Conservation (phyloP, 30 jellyfish, hydroid and myxozoan genomes). For the Nemopilema nomurai region DNA sequence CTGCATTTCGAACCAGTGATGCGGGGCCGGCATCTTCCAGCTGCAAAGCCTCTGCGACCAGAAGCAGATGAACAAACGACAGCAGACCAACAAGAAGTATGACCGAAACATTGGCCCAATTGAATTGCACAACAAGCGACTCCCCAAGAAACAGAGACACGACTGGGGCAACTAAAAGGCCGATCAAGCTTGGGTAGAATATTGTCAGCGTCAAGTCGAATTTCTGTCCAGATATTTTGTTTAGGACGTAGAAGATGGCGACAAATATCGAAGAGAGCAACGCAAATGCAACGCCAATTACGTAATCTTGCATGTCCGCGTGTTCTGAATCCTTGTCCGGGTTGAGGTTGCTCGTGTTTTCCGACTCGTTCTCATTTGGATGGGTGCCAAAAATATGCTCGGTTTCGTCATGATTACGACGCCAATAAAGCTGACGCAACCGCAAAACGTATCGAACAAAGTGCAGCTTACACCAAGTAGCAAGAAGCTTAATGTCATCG, state of each 20-base stretch:
- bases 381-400: slow-evolving; percentile 64
- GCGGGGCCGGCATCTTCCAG: slow-evolving; percentile 95
- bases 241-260: slow-evolving; percentile 68
- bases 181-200: slow-evolving; percentile 76
- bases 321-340: slow-evolving; percentile 32
- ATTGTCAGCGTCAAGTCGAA: slow-evolving; percentile 68
- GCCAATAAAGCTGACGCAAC: slow-evolving; percentile 80
- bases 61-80: slow-evolving; percentile 78
- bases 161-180: slow-evolving; percentile 68
- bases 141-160: slow-evolving; percentile 28
- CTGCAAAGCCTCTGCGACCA: slow-evolving; percentile 86
- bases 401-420: slow-evolving; percentile 83
- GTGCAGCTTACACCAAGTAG: slow-evolving; percentile 74
- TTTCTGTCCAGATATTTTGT: slow-evolving; percentile 69
- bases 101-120: slow-evolving; percentile 73
- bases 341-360: slow-evolving; percentile 41
- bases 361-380: slow-evolving; percentile 3
- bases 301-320: slow-evolving; percentile 54
- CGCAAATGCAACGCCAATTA: slow-evolving; percentile 68
- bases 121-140: slow-evolving; percentile 37
- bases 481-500: slow-evolving; percentile 70
- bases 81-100: slow-evolving; percentile 70
- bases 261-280: slow-evolving; percentile 62
- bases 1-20: slow-evolving; percentile 83
- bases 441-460: slow-evolving; percentile 71